Evolutionary conservation across 1,140 invertebrate species (phyloP).

Genomic region (Bradysia coprophila): DNA sequence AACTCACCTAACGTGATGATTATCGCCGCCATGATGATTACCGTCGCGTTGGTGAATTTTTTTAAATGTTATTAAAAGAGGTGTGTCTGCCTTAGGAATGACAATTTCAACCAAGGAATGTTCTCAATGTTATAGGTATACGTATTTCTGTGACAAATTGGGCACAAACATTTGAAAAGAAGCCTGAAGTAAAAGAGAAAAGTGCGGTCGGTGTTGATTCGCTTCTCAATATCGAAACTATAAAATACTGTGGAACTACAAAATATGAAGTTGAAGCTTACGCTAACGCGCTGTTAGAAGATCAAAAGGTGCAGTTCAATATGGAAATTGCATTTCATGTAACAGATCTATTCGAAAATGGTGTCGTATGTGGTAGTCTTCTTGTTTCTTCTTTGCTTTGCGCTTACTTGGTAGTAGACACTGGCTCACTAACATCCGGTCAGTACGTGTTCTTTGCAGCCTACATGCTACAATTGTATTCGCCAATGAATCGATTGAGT

Average conservation of each 20-base stretch:
- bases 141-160: no score
- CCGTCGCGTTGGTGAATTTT: no score
- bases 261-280: conserved; percentile 76
- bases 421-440: conserved; percentile 60
- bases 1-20: no score
- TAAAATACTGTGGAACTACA: conserved; percentile 93
- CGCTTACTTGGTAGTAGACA: conserved; percentile 55
- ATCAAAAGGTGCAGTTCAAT: conserved; percentile 71
- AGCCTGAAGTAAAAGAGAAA: conserved; percentile 77
- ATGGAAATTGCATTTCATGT: conserved; percentile 69
- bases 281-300: conserved; percentile 52
- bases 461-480: conserved; percentile 92
- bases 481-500: conserved; percentile 94
- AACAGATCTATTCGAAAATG: conserved; percentile 74
- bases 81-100: neutral
- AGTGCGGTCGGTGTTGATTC: conserved; percentile 85
- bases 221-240: conserved; percentile 94
- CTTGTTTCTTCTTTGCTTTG: conserved; percentile 75
- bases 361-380: conserved; percentile 73
- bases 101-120: neutral
- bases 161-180: conserved; percentile 92
- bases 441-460: conserved; percentile 90
- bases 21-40: no score
- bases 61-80: no score
- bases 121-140: no score